These are phyloP conservation scores for Papilio gigon DNA, from an alignment of 2,888 invertebrate genomes.

Conservation along the genomic window DNA sequence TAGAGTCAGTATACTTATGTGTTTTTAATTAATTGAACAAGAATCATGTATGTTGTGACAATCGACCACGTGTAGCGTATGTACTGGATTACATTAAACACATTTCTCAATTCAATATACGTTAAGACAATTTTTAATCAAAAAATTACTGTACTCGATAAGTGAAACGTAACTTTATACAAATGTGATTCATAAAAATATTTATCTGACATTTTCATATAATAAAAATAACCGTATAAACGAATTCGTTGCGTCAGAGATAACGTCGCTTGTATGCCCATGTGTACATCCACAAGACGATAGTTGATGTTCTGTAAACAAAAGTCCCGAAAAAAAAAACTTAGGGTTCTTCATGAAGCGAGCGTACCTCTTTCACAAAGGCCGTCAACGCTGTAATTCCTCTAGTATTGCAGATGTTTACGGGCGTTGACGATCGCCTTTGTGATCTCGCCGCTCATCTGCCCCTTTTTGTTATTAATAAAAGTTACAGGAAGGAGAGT, in stretches of 20 bases:
- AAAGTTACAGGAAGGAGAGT: too few relatives aligned
- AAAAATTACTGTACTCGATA: neutral
- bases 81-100: neutral
- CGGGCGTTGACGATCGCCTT: too few relatives aligned
- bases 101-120: neutral
- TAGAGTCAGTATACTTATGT: too few relatives aligned
- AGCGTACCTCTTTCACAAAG: too few relatives aligned
- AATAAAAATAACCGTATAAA: neutral
- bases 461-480: too few relatives aligned
- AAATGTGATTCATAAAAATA: neutral
- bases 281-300: neutral
- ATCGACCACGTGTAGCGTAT: neutral
- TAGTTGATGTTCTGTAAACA: too few relatives aligned
- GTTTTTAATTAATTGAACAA: neutral
- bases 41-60: neutral
- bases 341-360: too few relatives aligned
- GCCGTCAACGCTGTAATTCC: too few relatives aligned
- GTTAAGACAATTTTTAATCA: neutral
- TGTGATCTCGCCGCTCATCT: too few relatives aligned
- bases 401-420: too few relatives aligned
- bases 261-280: neutral
- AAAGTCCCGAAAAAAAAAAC: too few relatives aligned
- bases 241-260: neutral
- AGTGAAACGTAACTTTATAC: neutral
- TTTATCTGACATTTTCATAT: neutral